phyloP scores from a whole-genome alignment of 2,113 vertebrate genomes.

The Greenwoodochromis staneri region DNA sequence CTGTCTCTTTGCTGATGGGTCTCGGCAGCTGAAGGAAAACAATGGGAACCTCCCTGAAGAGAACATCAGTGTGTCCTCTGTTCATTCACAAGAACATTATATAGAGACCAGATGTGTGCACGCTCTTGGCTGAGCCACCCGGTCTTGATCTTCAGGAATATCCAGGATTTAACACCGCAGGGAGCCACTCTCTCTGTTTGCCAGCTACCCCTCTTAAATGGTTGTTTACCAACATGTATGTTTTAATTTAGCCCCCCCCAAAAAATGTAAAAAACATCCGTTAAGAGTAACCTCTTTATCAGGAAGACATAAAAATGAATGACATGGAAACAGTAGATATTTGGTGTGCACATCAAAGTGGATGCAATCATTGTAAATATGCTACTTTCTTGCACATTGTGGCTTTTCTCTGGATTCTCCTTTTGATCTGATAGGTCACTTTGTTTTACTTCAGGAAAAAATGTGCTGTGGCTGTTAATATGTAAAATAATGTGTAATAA shows the following conservation, averaged over 20 bases:
- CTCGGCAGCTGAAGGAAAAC: constrained; percentile 1
- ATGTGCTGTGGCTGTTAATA: background rate
- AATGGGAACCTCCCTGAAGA: constrained; percentile 24
- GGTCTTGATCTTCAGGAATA: constrained; percentile 6
- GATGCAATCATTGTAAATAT: background rate
- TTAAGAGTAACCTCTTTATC: background rate
- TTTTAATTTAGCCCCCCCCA: background rate
- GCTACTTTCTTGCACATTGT: background rate
- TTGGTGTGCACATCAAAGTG: background rate
- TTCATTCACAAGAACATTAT: constrained; percentile 56
- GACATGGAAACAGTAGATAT: background rate
- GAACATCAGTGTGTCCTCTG: constrained; percentile 16
- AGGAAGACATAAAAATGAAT: background rate
- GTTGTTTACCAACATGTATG: constrained; percentile 16
- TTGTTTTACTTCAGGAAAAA: background rate
- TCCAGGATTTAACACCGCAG: constrained; percentile 23
- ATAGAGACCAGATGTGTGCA: constrained; percentile 63
- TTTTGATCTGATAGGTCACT: background rate
- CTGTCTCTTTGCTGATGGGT: background rate
- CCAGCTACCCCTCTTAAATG: background rate
- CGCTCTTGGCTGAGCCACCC: background rate
- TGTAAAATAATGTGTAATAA: background rate
- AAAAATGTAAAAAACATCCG: background rate
- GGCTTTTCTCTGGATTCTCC: background rate
- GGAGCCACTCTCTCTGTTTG: background rate